Base-by-base conservation (phyloP, 2,113 vertebrate species). In the Forbesichthys papilliferus region DNA sequence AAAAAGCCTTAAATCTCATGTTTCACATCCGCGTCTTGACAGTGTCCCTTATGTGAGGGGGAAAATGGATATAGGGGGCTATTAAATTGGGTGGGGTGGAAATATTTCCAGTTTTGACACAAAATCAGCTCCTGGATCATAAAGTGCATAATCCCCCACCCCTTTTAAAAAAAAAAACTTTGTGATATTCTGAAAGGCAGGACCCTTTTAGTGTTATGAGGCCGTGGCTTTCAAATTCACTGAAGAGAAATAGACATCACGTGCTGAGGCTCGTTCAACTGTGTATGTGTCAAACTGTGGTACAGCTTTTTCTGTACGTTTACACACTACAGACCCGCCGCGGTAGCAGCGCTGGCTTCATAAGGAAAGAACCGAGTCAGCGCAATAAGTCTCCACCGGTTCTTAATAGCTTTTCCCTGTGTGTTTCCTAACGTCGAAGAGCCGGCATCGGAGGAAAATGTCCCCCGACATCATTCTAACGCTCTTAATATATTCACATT, bases 381-480 rank as follows among this genome's bases (percentile, higher is more conserved):
- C 36, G 36, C 36, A 54, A 48, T 65, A 0, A 66, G 54, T n/a
- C 66, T 63, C 62, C 20, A 46, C 46, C 55, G 54, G 68, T 42
- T 85, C 69, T 20, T 87, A 89, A 91, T 73, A 84, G 79, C 79
- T 87, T 87, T 83, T 59, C 85, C 86, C 66, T 77, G 73, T 85
- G 88, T 61, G 61, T 71, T 87, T 84, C 79, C 71, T 75, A 49
- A 65, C 20, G 69, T 60, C 54, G 56, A 70, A 70, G 48, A 18
- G n/a, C 47, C 69, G 73, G 20, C 48, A 33, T 69, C 47, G 3
- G 65, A 65, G 64, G 36, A 11, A 14, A 57, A 76, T 7, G 60
- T 65, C 68, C 68, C 42, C 60, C 42, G 64, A 68, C 81, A 77
- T 88, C 80, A 73, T 75, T 85, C 84, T 84, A 71, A 85, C 75